Evolutionary conservation across 2,797 vertebrate genomes (phyloP).

Genomic region (Rhincodon typus): DNA sequence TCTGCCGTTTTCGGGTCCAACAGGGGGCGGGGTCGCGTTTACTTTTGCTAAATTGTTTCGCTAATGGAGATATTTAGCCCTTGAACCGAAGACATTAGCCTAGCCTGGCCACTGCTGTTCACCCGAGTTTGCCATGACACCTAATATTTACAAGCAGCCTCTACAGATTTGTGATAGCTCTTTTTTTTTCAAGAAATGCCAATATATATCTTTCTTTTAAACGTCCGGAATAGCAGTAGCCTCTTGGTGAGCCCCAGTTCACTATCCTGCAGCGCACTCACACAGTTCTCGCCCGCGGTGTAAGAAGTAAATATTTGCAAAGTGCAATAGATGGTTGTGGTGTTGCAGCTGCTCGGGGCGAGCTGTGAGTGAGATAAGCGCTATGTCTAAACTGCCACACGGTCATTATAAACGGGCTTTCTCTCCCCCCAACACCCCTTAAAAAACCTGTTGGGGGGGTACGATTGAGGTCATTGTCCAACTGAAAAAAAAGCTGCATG

Average conservation of each 20-base stretch:
- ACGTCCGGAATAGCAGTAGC: neutral
- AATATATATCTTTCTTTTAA: neutral
- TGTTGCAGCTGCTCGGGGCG: no score
- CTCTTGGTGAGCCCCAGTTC: neutral
- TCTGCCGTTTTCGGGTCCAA: neutral
- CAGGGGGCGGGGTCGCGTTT: neutral
- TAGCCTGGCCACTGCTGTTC: neutral
- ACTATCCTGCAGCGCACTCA: neutral
- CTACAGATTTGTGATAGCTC: neutral
- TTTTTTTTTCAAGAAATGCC: neutral
- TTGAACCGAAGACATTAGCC: neutral
- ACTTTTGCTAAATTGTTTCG: neutral
- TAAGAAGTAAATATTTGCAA: neutral
- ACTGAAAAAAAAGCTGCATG: neutral
- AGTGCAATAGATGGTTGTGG: neutral
- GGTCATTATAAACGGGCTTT: neutral
- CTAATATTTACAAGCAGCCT: neutral
- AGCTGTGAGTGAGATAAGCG: neutral
- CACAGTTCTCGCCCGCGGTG: neutral
- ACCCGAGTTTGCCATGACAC: neutral
- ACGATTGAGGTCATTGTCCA: neutral
- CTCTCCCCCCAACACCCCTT: neutral
- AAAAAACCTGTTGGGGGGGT: neutral
- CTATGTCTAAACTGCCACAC: neutral
- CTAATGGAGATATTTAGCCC: constrained; percentile 13